Evolutionary conservation across 2,888 invertebrate species (phyloP).

Genomic region (Pemphredon lugubris): DNA sequence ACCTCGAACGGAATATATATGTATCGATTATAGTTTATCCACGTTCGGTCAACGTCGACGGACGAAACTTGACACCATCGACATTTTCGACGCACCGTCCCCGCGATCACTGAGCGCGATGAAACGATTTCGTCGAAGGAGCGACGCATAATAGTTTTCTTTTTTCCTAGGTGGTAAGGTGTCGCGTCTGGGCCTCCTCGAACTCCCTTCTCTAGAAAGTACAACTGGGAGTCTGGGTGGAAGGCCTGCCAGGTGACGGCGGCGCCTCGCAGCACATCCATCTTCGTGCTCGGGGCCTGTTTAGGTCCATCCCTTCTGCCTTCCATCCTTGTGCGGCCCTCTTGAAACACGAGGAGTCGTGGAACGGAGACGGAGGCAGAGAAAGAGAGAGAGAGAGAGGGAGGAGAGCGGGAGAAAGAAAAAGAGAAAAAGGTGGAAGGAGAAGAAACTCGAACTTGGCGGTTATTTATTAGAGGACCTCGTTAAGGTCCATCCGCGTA

Average conservation of each 20-base stretch:
- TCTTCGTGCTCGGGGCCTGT: constrained; percentile 71
- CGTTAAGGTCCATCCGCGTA: constrained; percentile 74
- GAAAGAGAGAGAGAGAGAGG: constrained; percentile 26
- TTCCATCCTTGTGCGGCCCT: constrained; percentile 57
- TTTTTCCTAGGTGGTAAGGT: constrained; percentile 48
- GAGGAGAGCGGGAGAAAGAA: constrained; percentile 1
- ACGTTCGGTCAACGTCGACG: too few species aligned
- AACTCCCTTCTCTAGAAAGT: constrained; percentile 20
- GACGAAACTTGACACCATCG: too few species aligned
- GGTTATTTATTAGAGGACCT: constrained; percentile 78
- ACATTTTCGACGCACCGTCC: too few species aligned
- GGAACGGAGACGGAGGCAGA: constrained; percentile 24
- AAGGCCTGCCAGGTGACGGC: constrained; percentile 75
- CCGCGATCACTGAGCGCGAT: too few species aligned
- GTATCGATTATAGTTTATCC: too few species aligned
- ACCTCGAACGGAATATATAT: constrained; percentile 31
- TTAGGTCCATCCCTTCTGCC: constrained; percentile 58
- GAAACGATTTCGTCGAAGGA: too few species aligned
- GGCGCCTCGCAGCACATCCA: constrained; percentile 79
- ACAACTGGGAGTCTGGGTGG: constrained; percentile 68
- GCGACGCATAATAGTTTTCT: not conserved
- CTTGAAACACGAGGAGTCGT: constrained; percentile 55
- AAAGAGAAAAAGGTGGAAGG: constrained; percentile 17
- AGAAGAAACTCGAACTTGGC: constrained; percentile 59
- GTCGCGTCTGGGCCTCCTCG: constrained; percentile 37